These are phyloP conservation scores for Pachliopta kotzebuea DNA, from an alignment of 2,888 invertebrate genomes.

Conservation along the genomic window DNA sequence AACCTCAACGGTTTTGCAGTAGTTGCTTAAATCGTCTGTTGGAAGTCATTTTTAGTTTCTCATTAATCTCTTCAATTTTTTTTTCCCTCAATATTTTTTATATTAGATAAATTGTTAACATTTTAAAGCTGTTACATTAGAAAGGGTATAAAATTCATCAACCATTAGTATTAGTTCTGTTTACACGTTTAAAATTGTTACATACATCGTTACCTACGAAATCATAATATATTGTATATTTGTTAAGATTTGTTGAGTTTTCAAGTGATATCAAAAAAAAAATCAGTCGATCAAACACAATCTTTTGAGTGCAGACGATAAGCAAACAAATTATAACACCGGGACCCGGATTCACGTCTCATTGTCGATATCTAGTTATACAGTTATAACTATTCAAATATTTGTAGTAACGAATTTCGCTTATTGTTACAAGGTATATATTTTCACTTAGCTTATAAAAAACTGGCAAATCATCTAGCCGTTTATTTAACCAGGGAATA, in stretches of 20 bases:
- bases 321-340: slow-evolving; percentile 18
- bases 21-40: slow-evolving; percentile 11
- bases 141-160: background rate
- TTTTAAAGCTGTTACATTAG: background rate
- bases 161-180: background rate
- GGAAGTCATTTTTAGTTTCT: slow-evolving; percentile 8
- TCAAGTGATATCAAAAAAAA: background rate
- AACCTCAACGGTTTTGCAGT: slow-evolving; percentile 26
- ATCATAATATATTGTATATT: background rate
- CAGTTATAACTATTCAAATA: slow-evolving; percentile 25
- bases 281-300: slow-evolving; percentile 16
- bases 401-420: slow-evolving; percentile 10
- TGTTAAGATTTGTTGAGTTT: too few relatives aligned
- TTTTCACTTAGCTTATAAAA: slow-evolving; percentile 2
- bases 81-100: slow-evolving; percentile 2
- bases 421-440: slow-evolving; percentile 3
- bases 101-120: slow-evolving; percentile 11
- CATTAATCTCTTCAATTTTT: slow-evolving; percentile 16
- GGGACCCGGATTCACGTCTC: slow-evolving; percentile 14
- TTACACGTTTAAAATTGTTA: background rate
- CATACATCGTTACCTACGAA: background rate
- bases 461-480: background rate
- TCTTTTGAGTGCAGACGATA: slow-evolving; percentile 14
- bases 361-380: slow-evolving; percentile 13
- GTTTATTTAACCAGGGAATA: background rate